Base-by-base conservation (phyloP, 2,113 vertebrate genomes). In the Callaeas wilsoni region DNA sequence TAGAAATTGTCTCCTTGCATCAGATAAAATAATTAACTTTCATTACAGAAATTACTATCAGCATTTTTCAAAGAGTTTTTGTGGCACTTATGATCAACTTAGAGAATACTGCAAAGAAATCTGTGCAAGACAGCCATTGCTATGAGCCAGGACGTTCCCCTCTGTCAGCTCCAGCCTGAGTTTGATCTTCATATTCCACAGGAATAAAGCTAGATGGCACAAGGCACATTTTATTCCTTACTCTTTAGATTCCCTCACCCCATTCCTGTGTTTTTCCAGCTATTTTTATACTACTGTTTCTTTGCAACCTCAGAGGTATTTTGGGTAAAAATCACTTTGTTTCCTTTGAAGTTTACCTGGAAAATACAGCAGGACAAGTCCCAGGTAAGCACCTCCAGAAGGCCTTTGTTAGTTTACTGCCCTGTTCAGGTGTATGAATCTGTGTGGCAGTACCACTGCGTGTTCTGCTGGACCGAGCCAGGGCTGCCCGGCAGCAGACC, bases 201-300 rank as follows among this genome's bases (percentile, higher is more conserved):
- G 37, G 18, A 73, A 39, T 33, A 52, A 3, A 69, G 13, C n/a
- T 35, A 7, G 14, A 42, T 1, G 12, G 19, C 56, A 59, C n/a
- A 70, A 70, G 49, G 39, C 16, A 26, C 1, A 1, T 44, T 87
- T 78, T 63, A 67, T 29, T 90, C 47, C 67, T 42, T 49, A 16
- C 10, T 67, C 27, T 46, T 71, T 42, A 67, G 33, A 53, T 50
- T 63, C 18, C 1, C 23, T 75, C 30, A 52, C 17, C 5, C 12
- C 26, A 35, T 14, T 7, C 25, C 22, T 10, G 0, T 46, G n/a
- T 67, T 88, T 52, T 74, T 39, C 82, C 75, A 86, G 75, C 52
- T 93, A 49, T 89, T 94, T 95, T 96, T 91, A 76, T 87, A 85
- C 74, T 94, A 85, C 8, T 23, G 8, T 41, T 35, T 62, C 50